Conservation (phyloP, 2,113 vertebrate species). For the Mus pahari region DNA sequence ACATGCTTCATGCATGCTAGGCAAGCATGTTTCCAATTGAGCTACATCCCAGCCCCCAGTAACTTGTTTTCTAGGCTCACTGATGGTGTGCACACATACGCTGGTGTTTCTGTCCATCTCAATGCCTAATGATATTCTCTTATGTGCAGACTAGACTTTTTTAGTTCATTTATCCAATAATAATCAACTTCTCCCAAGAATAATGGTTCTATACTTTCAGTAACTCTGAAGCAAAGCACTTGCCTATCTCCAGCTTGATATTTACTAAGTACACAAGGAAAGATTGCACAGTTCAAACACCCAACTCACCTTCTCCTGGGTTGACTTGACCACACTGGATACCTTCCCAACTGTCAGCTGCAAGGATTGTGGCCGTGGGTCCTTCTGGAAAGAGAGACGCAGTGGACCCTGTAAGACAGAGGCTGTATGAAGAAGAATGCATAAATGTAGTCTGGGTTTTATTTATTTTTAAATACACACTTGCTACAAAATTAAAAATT, state of each 20-base stretch:
- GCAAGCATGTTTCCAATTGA: background rate
- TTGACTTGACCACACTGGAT: constrained; percentile 87
- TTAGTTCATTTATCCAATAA: background rate
- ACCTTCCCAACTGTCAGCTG: constrained; percentile 90
- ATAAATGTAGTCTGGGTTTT: background rate
- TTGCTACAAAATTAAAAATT: background rate
- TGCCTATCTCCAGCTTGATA: background rate
- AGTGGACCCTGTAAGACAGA: constrained; percentile 86
- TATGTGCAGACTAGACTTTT: background rate
- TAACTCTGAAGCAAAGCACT: background rate
- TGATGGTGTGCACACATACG: rapidly evolving
- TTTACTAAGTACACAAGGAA: background rate
- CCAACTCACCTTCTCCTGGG: constrained; percentile 91
- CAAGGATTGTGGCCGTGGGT: constrained; percentile 86
- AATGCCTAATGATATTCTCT: background rate
- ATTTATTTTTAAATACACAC: background rate
- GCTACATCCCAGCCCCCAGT: background rate
- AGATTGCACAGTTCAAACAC: rapidly evolving
- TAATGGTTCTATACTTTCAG: background rate
- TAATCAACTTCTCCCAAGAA: background rate
- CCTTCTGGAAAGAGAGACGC: constrained; percentile 90
- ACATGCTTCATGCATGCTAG: background rate
- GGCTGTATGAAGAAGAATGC: rapidly evolving
- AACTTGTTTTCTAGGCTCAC: background rate
- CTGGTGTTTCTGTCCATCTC: background rate